These are phyloP conservation scores for Phrynosoma blainvillii DNA, from an alignment of 2,113 vertebrate genomes.

Conservation along the genomic window DNA sequence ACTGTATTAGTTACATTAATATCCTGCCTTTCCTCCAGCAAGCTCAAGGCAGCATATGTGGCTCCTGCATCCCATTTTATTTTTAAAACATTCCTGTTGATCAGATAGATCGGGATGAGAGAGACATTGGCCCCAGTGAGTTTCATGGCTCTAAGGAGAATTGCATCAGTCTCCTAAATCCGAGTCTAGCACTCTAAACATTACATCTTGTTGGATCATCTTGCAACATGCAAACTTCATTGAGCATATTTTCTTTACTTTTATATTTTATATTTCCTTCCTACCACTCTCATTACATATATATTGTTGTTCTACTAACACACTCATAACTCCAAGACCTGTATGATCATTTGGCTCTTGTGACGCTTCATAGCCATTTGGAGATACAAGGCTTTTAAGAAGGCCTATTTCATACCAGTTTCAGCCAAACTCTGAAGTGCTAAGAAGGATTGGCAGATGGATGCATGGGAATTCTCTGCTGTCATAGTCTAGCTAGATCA, in stretches of 20 bases:
- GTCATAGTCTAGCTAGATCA: not conserved
- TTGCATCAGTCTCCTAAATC: too few species aligned
- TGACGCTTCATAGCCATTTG: not conserved
- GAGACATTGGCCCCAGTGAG: not conserved
- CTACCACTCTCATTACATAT: too few species aligned
- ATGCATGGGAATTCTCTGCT: not conserved
- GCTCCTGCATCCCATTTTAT: too few species aligned
- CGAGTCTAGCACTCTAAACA: too few species aligned
- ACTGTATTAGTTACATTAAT: too few species aligned
- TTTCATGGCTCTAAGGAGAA: too few species aligned
- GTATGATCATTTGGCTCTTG: not conserved
- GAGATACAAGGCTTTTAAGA: not conserved
- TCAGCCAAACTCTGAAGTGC: not conserved
- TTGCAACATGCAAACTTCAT: not conserved
- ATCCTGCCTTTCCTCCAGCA: too few species aligned
- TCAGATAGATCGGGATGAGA: too few species aligned
- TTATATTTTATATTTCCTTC: not conserved
- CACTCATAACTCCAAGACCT: not conserved
- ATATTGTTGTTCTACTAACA: too few species aligned
- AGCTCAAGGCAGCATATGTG: too few species aligned
- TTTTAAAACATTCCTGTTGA: too few species aligned
- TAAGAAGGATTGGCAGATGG: slow-evolving; percentile 1
- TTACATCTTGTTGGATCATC: not conserved
- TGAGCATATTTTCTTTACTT: not conserved
- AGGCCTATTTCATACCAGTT: not conserved